Evolutionary conservation across 2,888 invertebrate species (phyloP), one percentile per base, ranked within the genome.

Genomic region (Choreutis nemorana): DNA sequence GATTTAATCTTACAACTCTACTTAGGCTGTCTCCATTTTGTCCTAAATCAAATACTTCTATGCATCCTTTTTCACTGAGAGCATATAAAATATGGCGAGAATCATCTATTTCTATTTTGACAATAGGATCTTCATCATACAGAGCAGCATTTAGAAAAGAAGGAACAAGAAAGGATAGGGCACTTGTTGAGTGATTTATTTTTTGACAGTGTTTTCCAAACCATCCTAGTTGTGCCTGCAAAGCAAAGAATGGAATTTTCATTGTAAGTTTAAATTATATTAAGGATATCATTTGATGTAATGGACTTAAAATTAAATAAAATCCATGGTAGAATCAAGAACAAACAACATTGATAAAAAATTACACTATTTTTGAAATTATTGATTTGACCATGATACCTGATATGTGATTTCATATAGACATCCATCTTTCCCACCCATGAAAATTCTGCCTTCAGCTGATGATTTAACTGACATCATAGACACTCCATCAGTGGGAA

Each of bases 381-480:
- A 8, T 26, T 26, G 8, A 8, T 18, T 5, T 18, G 18, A n/a
- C 20, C 9, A 30, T 10, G 15, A 25, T 60, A 91, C 94, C 83
- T 95, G 93, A 73, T 98, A 98, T 41, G 86, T 85, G 40, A 98
- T 87, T 83, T 99, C 99, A 81, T 93, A 97, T 1, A 99, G 78
- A 45, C 89, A 91, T 6, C 97, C 96, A 80, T 98, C 97, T 56
- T 91, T 91, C 12, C 94, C 95, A 11, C 96, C 96, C 61, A 97
- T 84, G 64, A 99, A 98, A 45, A 99, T 90, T 39, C 98, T 82
- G 0, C 98, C 98, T 46, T 82, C 84, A 8, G 82, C 80, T 3
- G 92, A 90, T 11, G 94, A 90, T 33, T 86, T 84, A 30, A 97
- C 89, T 32, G 88, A 87, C 47, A 89, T 87, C 53, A 96, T 89